Base-by-base conservation (phyloP, 2,888 invertebrate species). In the Morinoia aosen region DNA sequence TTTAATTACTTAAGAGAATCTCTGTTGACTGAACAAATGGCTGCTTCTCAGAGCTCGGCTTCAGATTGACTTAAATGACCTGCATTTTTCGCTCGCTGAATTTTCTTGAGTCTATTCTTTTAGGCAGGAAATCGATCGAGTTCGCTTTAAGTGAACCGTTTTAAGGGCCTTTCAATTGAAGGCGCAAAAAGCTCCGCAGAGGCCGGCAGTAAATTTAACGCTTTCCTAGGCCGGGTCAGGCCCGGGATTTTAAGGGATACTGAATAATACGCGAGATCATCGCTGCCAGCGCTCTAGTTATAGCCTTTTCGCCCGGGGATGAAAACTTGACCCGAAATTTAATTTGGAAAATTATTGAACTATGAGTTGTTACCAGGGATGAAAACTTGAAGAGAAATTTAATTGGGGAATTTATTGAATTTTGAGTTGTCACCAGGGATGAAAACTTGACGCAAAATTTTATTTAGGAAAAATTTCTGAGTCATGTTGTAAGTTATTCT, bases 21-120 rank as follows among this genome's bases (percentile, higher is more conserved):
- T 93, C 93, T 93, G 93, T 93, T 93, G 93, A 93, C 93, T 57
- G 93, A 93, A 93, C 93, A 93, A 93, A 93, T 93, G 93, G 93
- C 93, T 57, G 39, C 93, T 56, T 93, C 93, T 33, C 57, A 93
- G 93, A 93, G 57, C 57, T 93, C 93, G 93, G 57, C 57, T 93
- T 33, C 93, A 93, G 93, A 93, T 93, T 93, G 93, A 93, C 93
- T 93, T 93, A 93, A 93, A 93, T 93, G 93, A 93, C 93, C 93
- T 93, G 93, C 93, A 93, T 93, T 93, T 93, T 93, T 93, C 93
- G 25, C 57, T 93, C 93, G 40, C 93, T 57, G 93, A 25, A 56
- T 93, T 93, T 93, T 93, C 93, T 93, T 93, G 48, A 93, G 93
- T 33, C 93, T 57, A 93, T 93, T 93, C 93, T 93, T 93, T 93